Evolutionary conservation across 2,113 vertebrate species (phyloP).

Genomic region (Gobius niger): DNA sequence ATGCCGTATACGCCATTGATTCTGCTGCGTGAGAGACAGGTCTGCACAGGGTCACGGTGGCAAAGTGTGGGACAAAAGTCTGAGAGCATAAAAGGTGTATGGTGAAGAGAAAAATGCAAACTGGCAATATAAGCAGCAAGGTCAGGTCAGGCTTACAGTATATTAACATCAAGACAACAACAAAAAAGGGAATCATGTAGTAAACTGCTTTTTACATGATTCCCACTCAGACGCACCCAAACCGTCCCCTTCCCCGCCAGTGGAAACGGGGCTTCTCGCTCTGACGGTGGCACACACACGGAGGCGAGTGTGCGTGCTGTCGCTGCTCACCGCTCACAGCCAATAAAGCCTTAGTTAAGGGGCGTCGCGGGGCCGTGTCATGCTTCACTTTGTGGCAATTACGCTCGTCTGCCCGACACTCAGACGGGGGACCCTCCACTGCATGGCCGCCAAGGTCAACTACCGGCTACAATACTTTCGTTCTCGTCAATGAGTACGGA

Average conservation of each 20-base stretch:
- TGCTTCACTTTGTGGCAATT: slow-evolving; percentile 94
- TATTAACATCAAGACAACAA: too few relatives aligned
- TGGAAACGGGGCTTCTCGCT: background rate
- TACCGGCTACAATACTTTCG: slow-evolving; percentile 90
- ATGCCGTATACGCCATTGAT: too few relatives aligned
- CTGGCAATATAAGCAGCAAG: too few relatives aligned
- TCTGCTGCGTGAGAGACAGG: too few relatives aligned
- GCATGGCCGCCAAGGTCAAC: slow-evolving; percentile 93
- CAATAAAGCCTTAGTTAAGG: slow-evolving; percentile 93
- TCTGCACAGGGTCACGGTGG: too few relatives aligned
- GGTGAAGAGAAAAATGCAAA: too few relatives aligned
- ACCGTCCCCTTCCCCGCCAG: background rate
- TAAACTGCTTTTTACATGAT: too few relatives aligned
- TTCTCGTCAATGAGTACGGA: slow-evolving; percentile 85
- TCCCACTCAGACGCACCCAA: background rate
- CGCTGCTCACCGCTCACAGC: slow-evolving; percentile 77
- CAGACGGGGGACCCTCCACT: slow-evolving; percentile 77
- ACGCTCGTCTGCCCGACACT: slow-evolving; percentile 86
- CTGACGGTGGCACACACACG: slow-evolving; percentile 56
- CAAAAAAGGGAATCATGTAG: too few relatives aligned
- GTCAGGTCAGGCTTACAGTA: too few relatives aligned
- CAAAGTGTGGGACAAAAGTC: too few relatives aligned
- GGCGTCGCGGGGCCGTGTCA: slow-evolving; percentile 87
- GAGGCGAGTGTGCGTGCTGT: slow-evolving; percentile 53
- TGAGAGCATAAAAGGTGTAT: too few relatives aligned